Conservation (phyloP, 2,797 vertebrate species). For the Fistularia tabacaria region DNA sequence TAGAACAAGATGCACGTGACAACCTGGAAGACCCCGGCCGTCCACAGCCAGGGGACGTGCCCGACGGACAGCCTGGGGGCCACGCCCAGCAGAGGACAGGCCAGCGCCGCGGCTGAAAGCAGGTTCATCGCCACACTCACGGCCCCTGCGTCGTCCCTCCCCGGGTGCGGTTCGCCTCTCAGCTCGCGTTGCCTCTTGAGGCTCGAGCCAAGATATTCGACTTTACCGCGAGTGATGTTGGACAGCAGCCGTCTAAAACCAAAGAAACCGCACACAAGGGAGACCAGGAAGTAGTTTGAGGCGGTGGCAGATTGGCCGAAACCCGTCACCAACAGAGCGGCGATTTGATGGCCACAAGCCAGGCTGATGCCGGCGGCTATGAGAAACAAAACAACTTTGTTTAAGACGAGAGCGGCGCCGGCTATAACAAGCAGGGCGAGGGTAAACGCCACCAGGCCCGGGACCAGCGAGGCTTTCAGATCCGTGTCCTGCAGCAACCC, state of each 20-base stretch:
- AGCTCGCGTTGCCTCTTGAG: constrained; percentile 39
- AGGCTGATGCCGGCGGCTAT: constrained; percentile 72
- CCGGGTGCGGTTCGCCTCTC: constrained; percentile 26
- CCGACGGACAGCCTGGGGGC: constrained; percentile 70
- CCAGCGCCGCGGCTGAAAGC: constrained; percentile 78
- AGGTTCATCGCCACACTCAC: constrained; percentile 79
- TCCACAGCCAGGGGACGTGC: constrained; percentile 87
- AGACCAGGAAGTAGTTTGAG: constrained; percentile 79
- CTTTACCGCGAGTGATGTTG: constrained; percentile 60
- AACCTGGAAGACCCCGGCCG: constrained; percentile 78
- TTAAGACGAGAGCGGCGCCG: constrained; percentile 61
- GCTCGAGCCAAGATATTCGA: constrained; percentile 67
- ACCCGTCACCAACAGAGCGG: constrained; percentile 50
- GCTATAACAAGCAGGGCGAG: constrained; percentile 77
- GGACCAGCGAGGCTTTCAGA: constrained; percentile 70
- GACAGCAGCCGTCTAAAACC: constrained; percentile 72
- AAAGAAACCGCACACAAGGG: constrained; percentile 75
- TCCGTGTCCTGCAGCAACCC: constrained; percentile 35
- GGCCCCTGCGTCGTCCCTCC: constrained; percentile 34
- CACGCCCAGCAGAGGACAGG: constrained; percentile 77
- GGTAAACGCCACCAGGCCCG: constrained; percentile 77
- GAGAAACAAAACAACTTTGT: constrained; percentile 66
- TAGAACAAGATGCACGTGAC: constrained; percentile 78
- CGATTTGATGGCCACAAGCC: constrained; percentile 81
- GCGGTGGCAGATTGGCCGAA: constrained; percentile 78